Evolutionary conservation across 2,797 vertebrate species (phyloP), one percentile per base, ranked within the genome.

Genomic region (Anableps anableps): DNA sequence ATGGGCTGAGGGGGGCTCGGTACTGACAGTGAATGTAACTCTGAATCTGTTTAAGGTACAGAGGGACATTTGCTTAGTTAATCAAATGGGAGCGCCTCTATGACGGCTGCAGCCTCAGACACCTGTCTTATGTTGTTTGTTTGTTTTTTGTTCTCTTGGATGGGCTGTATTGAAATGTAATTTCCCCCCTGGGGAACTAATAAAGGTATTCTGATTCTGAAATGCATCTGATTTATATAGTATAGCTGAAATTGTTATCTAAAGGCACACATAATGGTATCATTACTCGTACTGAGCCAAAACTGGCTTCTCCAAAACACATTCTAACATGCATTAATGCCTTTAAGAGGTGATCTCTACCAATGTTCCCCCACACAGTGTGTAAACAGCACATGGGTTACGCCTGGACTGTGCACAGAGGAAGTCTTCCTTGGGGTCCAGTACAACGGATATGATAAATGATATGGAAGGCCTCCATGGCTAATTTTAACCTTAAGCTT

Each of bases 401-500:
- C 95, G 91, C 77, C 77, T 74, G 91, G 93, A 87, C 88, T 83
- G 92, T 88, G 89, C 85, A 90, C 79, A 83, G 84, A 93, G 92
- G 89, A 96, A 95, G 90, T 94, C 89, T 94, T 92, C 93, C 84
- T 91, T 86, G 86, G 91, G 78, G 86, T 91, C 78, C 80, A n/a
- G 87, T 86, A 80, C 79, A 89, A 88, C 91, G 92, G 92, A 93
- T 93, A 87, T 92, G 92, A 92, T 93, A 95, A 93, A 94, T 90
- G 93, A 95, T 92, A 95, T 86, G 88, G 85, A 91, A 85, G 45
- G 88, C 90, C 85, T 88, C 85, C 80, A 60, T 74, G 75, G 86
- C 95, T 96, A 96, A 95, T 93, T 95, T 95, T 96, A 96, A 90
- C 88, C 77, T 41, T 68, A 36, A 68, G 64, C 64, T 41, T 41